Conservation (phyloP, 1,140 invertebrate genomes). For the Heliconius eleuchia region DNA sequence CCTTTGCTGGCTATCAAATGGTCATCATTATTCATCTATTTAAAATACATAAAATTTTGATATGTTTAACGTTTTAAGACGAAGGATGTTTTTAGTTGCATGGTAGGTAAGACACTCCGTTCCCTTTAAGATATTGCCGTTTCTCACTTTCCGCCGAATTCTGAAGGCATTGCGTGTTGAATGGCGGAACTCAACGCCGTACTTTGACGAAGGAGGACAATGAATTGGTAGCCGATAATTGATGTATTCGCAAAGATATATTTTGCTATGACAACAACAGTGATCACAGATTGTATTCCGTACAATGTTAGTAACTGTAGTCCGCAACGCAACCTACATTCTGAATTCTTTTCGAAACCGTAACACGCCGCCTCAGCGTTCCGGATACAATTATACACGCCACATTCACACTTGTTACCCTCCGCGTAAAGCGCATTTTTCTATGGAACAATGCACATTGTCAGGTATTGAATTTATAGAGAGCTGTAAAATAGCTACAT, state of each 20-base stretch:
- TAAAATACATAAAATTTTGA: no score
- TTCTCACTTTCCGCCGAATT: no score
- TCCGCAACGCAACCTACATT: slow-evolving; percentile 76
- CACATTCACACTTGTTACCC: slow-evolving; percentile 62
- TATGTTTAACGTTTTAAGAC: no score
- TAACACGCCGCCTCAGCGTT: slow-evolving; percentile 76
- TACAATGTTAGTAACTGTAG: slow-evolving; percentile 74
- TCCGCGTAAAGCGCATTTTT: slow-evolving; percentile 62
- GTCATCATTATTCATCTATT: no score
- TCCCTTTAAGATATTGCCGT: no score
- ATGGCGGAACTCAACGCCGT: no score
- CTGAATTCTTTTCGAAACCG: slow-evolving; percentile 80
- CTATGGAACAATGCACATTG: slow-evolving; percentile 44
- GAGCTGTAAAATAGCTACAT: slow-evolving; percentile 62
- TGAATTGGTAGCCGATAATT: neutral
- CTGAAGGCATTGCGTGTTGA: no score
- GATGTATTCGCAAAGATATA: neutral
- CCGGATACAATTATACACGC: slow-evolving; percentile 68
- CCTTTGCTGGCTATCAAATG: no score
- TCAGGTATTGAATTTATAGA: slow-evolving; percentile 68
- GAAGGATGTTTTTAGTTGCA: no score
- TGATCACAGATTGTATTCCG: slow-evolving; percentile 67
- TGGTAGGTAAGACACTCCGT: no score
- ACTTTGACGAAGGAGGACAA: neutral
- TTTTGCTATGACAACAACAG: slow-evolving; percentile 62